These are phyloP conservation scores for Pomacea canaliculata DNA, from an alignment of 2,888 invertebrate species.

Conservation along the genomic window DNA sequence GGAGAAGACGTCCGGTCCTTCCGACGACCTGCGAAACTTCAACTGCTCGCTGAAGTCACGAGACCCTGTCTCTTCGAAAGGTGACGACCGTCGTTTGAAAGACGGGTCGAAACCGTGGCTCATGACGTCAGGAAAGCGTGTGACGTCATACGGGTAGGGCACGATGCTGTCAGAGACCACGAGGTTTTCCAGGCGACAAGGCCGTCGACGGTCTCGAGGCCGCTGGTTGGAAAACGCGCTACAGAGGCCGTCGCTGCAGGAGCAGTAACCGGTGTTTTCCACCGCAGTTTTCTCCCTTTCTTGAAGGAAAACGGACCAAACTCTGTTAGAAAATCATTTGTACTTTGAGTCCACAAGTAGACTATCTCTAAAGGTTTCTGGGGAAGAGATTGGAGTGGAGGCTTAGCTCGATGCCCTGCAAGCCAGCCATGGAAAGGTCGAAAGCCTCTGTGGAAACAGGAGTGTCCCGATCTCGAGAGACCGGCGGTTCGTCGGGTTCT, in stretches of 20 bases:
- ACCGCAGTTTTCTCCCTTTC: not conserved
- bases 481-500: not conserved
- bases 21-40: not conserved
- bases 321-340: not conserved
- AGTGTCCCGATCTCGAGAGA: not conserved
- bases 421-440: not conserved
- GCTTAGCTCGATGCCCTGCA: too few species aligned
- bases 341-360: not conserved
- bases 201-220: not conserved
- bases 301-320: not conserved
- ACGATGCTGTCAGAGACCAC: conserved; percentile 1
- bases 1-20: not conserved
- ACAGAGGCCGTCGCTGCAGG: not conserved
- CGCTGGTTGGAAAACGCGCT: too few species aligned
- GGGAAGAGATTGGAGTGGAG: too few species aligned
- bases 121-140: conserved; percentile 11
- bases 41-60: too few species aligned
- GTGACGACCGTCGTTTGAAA: too few species aligned
- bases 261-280: not conserved
- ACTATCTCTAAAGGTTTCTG: too few species aligned
- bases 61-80: too few species aligned
- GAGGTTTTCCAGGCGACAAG: not conserved
- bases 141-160: conserved; percentile 26
- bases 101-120: too few species aligned
- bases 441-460: not conserved